phyloP scores from a whole-genome alignment of 2,888 invertebrate genomes.

The Pristionchus exspectatus region DNA sequence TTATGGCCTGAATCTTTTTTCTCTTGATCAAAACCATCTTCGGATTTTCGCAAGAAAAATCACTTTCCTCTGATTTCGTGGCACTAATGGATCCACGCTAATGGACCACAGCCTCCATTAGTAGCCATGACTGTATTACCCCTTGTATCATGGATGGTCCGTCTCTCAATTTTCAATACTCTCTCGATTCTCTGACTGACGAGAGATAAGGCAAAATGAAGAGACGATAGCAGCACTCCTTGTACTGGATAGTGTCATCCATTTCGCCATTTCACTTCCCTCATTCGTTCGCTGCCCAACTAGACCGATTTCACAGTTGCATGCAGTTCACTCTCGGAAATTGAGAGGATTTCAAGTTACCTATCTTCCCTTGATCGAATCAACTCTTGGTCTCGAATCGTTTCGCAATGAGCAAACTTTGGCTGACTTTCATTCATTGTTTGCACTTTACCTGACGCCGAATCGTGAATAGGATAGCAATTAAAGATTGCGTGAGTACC shows the following conservation, averaged over 20 bases:
- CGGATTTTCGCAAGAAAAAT: no score
- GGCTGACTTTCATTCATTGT: neutral
- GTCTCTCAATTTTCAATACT: no score
- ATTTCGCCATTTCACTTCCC: neutral
- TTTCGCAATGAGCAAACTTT: neutral
- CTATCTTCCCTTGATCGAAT: neutral
- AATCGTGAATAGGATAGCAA: neutral
- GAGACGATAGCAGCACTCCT: neutral
- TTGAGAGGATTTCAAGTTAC: neutral
- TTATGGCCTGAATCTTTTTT: no score
- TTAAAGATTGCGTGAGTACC: neutral
- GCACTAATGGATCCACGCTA: neutral
- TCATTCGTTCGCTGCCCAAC: neutral
- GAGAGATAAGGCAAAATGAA: no score
- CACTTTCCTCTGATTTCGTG: neutral
- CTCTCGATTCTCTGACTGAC: no score
- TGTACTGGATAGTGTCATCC: neutral
- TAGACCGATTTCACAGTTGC: conserved; percentile 43
- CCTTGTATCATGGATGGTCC: no score
- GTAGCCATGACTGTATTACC: neutral
- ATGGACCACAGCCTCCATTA: neutral
- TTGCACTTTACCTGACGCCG: neutral
- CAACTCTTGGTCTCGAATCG: neutral
- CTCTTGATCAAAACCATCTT: no score
- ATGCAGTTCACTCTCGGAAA: neutral